Evolutionary conservation across 2,888 invertebrate genomes (phyloP).

Genomic region (Dryadula phaetusa): DNA sequence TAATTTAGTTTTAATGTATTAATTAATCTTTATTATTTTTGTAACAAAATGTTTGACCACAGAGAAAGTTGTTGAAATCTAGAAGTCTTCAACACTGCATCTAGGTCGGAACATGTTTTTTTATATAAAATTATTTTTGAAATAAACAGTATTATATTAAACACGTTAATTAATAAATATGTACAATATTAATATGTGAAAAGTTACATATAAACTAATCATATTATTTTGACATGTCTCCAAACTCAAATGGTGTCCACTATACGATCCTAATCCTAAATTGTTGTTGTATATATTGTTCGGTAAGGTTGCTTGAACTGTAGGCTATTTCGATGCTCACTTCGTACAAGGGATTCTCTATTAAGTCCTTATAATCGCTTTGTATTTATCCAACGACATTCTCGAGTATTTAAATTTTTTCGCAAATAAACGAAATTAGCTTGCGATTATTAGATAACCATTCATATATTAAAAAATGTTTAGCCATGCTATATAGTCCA

Average conservation of each 20-base stretch:
- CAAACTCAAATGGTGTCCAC: conserved; percentile 21
- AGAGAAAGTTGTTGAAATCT: not conserved
- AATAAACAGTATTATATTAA: not conserved
- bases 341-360: conserved; percentile 80
- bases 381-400: conserved; percentile 71
- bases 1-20: not conserved
- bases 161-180: not conserved
- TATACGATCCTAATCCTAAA: conserved; percentile 54
- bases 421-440: conserved; percentile 75
- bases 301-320: conserved; percentile 73
- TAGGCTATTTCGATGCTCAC: conserved; percentile 81
- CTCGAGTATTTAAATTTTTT: conserved; percentile 70
- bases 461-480: conserved; percentile 61
- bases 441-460: conserved; percentile 76
- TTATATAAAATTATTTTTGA: not conserved
- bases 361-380: conserved; percentile 80
- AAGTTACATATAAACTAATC: not conserved
- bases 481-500: conserved; percentile 66
- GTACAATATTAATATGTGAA: not conserved
- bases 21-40: not conserved
- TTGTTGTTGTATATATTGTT: conserved; percentile 77
- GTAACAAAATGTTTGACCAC: not conserved
- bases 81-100: not conserved
- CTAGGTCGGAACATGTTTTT: not conserved
- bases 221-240: conserved; percentile 13